phyloP scores from a whole-genome alignment of 2,888 invertebrate species.

The Panzeria rudis region DNA sequence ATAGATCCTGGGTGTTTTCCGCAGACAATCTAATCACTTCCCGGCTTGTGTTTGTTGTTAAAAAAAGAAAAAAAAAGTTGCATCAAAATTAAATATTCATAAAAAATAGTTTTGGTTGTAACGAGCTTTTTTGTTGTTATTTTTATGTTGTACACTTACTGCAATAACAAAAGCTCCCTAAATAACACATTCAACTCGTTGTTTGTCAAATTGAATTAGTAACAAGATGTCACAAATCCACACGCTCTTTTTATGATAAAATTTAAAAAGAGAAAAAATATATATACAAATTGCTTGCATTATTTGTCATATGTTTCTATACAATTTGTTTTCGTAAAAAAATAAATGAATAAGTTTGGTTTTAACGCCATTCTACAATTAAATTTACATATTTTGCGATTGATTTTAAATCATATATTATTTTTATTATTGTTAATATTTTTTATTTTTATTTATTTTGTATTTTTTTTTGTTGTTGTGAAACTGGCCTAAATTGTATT shows the following conservation, averaged over 20 bases:
- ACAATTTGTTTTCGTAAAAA: not conserved
- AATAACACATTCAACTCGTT: no score
- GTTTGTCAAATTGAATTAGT: conserved; percentile 9
- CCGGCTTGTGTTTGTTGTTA: no score
- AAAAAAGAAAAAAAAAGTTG: no score
- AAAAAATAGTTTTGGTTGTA: no score
- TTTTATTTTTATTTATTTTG: no score
- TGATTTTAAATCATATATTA: conserved; percentile 26
- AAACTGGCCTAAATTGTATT: not conserved
- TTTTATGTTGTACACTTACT: not conserved
- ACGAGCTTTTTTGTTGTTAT: not conserved
- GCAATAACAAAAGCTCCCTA: conserved; percentile 7
- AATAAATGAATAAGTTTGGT: conserved; percentile 15
- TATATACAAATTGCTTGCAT: conserved; percentile 46
- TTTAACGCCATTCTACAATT: conserved; percentile 32
- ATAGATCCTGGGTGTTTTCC: no score
- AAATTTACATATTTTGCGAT: conserved; percentile 53
- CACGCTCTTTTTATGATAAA: no score
- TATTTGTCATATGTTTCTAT: conserved; percentile 11
- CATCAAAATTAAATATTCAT: no score
- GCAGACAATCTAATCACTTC: no score
- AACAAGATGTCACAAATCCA: conserved; percentile 8
- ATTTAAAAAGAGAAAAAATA: no score
- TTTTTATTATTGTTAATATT: no score
- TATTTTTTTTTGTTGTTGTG: not conserved